Evolutionary conservation across 2,888 invertebrate species (phyloP), one percentile per base, ranked within the genome.

Genomic region (Athrips mouffetella): DNA sequence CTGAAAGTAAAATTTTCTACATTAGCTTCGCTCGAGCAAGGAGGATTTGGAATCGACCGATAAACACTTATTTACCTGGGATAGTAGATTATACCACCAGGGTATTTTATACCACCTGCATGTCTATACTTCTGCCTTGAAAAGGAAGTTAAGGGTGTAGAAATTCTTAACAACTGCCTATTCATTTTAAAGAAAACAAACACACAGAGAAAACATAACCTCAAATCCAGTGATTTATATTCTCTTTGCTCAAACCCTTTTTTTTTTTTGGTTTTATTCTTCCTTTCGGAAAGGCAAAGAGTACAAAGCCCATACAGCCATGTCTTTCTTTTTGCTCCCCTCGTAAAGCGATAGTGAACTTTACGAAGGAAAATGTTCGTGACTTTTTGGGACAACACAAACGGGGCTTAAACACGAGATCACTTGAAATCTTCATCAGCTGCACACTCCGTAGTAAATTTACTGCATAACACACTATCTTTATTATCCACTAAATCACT

Each of bases 41-140:
- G 21, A 39, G 30, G 23, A 20, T 18, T 20, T 35, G 20, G 7
- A 20, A 18, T 10, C 37, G 6, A 20, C 37, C 25, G 8, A 4
- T n/a, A 37, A 10, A 18, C 1, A 15, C 1, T 1, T 23, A 7
- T 5, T 7, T 71, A 86, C 89, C 89, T 84, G n/a, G 89, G 89
- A 60, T 79, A 87, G 55, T 86, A 89, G 2, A 64, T 57, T 54
- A 89, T 89, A 25, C 91, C 89, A 30, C 89, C 91, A 47, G 90
- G 90, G 67, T 91, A 91, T 55, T 84, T 79, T 52, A 91, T 84
- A 47, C 90, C 91, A 31, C 88, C 89, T n/a, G 74, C 75, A 52
- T 73, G 68, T 65, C 68, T 79, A 55, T 73, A 80, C 61, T 77
- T 87, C 21, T 61, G 59, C 40, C 86, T 71, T 52, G 54, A 47